Evolutionary conservation across 1,140 invertebrate genomes (phyloP), one percentile per base, ranked within the genome.

Genomic region (Halesus radiatus): DNA sequence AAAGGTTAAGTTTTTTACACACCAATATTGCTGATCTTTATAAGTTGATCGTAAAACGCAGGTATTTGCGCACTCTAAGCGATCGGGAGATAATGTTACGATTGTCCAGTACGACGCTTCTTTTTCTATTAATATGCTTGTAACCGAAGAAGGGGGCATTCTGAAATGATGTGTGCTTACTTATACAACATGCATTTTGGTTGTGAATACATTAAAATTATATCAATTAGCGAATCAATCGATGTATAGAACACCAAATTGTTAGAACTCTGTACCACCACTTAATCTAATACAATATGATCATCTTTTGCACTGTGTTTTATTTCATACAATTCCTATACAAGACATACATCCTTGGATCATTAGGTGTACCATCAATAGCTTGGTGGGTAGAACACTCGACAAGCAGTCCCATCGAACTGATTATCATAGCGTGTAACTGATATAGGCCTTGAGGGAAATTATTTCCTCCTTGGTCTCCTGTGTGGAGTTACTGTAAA

Each of bases 191-290:
- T 80, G 81, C 60, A 58, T 80, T 80, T 83, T 78, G 76, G 78
- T 80, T 80, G 78, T 83, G 78, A 80, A 78, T 81, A 81, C 58
- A 76, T 29, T 78, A 78, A 74, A 66, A 78, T 53, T 80, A 80
- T 83, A 82, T 82, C 75, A 77, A 76, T 79, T 81, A 81, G 75
- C 56, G 74, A 70, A 80, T 37, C 79, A 54, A 83, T 80, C 79
- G 76, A 83, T 83, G 81, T 83, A 83, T 83, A 83, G 81, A 58
- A 83, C 79, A 83, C 70, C 81, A 83, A 83, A 73, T 76, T 64
- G 54, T 76, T 80, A 80, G 79, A 76, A 60, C 32, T 77, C 81
- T 82, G 78, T 82, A 76, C 73, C 76, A 82, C 62, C 77, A 82
- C 81, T 76, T 76, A 72, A 76, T 82, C 52, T 81, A 81, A 79